Percentiles rank a stretch among this genome's conserved stretches.
Conservation (phyloP, 1,140 invertebrate species). For the Stegodyphus dumicola region DNA sequence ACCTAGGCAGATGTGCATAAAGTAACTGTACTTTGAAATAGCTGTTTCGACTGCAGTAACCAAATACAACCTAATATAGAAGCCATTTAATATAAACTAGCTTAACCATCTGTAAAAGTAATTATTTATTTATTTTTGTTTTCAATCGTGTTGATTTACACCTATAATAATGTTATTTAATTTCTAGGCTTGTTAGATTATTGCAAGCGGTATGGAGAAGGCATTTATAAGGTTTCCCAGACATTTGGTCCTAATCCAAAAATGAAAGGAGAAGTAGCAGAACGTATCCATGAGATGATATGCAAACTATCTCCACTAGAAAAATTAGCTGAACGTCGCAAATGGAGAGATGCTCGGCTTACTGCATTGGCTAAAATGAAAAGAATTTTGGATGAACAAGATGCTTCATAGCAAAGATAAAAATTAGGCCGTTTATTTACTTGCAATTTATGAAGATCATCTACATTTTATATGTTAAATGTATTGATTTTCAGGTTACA, state of each 20-base stretch:
- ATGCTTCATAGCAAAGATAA: not conserved
- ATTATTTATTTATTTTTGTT: no score
- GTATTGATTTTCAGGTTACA: no score
- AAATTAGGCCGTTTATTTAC: not conserved
- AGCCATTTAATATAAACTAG: no score
- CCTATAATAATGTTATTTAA: not conserved
- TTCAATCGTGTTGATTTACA: no score
- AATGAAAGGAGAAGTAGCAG: slow-evolving; percentile 72
- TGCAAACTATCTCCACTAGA: slow-evolving; percentile 80
- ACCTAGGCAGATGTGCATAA: no score
- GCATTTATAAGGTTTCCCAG: slow-evolving; percentile 76
- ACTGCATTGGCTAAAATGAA: slow-evolving; percentile 85
- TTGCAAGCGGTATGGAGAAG: slow-evolving; percentile 76
- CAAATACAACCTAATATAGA: no score
- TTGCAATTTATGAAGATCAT: not conserved
- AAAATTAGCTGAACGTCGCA: slow-evolving; percentile 78
- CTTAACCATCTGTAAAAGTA: no score
- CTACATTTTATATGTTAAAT: no score
- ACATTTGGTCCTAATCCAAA: slow-evolving; percentile 79
- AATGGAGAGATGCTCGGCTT: slow-evolving; percentile 86
- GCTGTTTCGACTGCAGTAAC: no score
- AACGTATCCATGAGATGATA: slow-evolving; percentile 74
- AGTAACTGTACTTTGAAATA: no score
- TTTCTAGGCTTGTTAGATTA: slow-evolving; percentile 77
- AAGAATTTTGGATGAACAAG: slow-evolving; percentile 64